Conservation (phyloP, 2,113 vertebrate genomes). For the Chaenocephalus aceratus region DNA sequence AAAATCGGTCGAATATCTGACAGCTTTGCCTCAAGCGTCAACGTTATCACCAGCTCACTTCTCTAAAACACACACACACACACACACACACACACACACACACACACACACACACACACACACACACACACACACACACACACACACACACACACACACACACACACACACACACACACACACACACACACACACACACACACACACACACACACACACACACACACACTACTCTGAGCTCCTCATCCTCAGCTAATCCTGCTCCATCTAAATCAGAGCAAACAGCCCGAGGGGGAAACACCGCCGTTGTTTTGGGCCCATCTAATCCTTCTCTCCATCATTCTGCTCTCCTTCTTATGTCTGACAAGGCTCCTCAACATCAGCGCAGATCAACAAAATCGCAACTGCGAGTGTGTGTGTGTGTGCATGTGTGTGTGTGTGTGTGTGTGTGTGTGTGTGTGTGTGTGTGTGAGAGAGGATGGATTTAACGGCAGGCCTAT, state of each 20-base stretch:
- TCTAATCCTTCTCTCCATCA: slow-evolving; percentile 75
- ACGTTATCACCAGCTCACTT: slow-evolving; percentile 64
- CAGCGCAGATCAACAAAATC: slow-evolving; percentile 57
- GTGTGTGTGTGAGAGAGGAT: neutral
- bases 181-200: slow-evolving; percentile 22
- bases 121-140: slow-evolving; percentile 23
- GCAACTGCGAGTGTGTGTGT: slow-evolving; percentile 16
- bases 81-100: slow-evolving; percentile 25
- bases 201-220: slow-evolving; percentile 23
- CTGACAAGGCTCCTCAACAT: slow-evolving; percentile 68
- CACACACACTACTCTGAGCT: slow-evolving; percentile 53
- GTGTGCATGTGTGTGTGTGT: neutral
- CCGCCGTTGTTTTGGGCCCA: slow-evolving; percentile 56
- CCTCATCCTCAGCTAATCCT: slow-evolving; percentile 74
- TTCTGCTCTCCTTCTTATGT: slow-evolving; percentile 69
- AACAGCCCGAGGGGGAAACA: slow-evolving; percentile 65
- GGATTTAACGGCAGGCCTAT: slow-evolving; percentile 58
- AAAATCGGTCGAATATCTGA: slow-evolving; percentile 65
- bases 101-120: slow-evolving; percentile 13
- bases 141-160: slow-evolving; percentile 16
- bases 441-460: too few relatives aligned
- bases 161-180: slow-evolving; percentile 17
- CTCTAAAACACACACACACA: slow-evolving; percentile 35
- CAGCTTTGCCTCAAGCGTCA: slow-evolving; percentile 71
- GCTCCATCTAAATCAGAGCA: slow-evolving; percentile 72